Percentiles rank a stretch among this genome's conserved stretches.
phyloP scores from a whole-genome alignment of 2,113 vertebrate genomes.

The Emydura subglobosa region DNA sequence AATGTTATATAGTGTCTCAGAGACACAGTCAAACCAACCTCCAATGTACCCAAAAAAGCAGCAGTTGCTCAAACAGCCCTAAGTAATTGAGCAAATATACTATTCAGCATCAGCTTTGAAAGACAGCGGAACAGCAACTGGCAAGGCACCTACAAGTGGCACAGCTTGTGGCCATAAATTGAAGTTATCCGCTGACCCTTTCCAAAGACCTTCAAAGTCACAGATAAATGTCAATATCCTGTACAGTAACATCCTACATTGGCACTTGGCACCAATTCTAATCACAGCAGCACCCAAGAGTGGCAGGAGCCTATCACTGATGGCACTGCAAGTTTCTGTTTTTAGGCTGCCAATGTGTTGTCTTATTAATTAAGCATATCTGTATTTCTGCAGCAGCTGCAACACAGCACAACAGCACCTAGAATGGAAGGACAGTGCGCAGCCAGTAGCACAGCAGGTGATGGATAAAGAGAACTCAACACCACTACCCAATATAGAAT shows the following conservation, averaged over 20 bases:
- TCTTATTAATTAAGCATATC: not conserved
- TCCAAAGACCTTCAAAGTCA: not conserved
- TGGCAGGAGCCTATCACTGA: not conserved
- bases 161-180: not conserved
- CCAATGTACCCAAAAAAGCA: not conserved
- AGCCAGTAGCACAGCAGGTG: not conserved
- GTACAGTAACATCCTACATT: not conserved
- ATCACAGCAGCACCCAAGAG: not conserved
- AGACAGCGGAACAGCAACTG: not conserved
- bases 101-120: not conserved
- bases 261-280: not conserved
- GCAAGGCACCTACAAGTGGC: not conserved
- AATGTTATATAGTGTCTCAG: not conserved
- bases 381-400: not conserved
- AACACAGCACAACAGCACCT: not conserved
- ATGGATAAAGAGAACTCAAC: not conserved
- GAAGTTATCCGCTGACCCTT: not conserved
- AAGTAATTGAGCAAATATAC: not conserved
- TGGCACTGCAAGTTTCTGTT: not conserved
- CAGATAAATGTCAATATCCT: not conserved
- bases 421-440: not conserved
- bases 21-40: not conserved
- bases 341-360: not conserved
- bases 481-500: not conserved
- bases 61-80: not conserved